Evolutionary conservation across 2,888 invertebrate species (phyloP).

Genomic region (Allacma fusca): DNA sequence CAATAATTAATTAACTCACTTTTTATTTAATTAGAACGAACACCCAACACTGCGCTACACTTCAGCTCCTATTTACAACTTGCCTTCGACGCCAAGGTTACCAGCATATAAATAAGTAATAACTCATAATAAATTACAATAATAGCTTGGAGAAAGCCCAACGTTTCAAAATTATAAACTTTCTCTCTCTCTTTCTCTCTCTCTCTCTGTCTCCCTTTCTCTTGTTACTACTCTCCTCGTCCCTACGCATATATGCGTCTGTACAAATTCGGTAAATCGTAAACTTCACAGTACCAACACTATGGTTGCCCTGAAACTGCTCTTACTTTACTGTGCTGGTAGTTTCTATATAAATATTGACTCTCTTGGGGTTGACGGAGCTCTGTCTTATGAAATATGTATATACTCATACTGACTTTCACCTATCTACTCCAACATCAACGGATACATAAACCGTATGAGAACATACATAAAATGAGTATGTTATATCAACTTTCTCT

Average conservation of each 20-base stretch:
- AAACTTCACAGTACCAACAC: too few relatives aligned
- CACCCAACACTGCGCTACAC: not conserved
- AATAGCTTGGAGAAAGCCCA: slow-evolving; percentile 4
- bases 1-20: slow-evolving; percentile 24
- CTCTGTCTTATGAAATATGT: not conserved
- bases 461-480: not conserved
- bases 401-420: not conserved
- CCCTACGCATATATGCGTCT: not conserved
- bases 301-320: not conserved
- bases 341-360: not conserved
- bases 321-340: not conserved
- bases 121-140: slow-evolving; percentile 25
- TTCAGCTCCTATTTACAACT: slow-evolving; percentile 5
- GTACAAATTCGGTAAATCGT: not conserved
- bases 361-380: not conserved
- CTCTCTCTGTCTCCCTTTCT: not conserved
- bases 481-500: not conserved
- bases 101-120: slow-evolving; percentile 21
- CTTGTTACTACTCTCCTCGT: too few relatives aligned
- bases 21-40: slow-evolving; percentile 8
- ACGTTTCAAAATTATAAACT: slow-evolving; percentile 24
- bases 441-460: not conserved
- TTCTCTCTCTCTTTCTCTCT: not conserved
- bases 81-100: not conserved
- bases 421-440: not conserved